phyloP scores from a whole-genome alignment of 2,113 vertebrate species.

The Bagarius yarrelli region DNA sequence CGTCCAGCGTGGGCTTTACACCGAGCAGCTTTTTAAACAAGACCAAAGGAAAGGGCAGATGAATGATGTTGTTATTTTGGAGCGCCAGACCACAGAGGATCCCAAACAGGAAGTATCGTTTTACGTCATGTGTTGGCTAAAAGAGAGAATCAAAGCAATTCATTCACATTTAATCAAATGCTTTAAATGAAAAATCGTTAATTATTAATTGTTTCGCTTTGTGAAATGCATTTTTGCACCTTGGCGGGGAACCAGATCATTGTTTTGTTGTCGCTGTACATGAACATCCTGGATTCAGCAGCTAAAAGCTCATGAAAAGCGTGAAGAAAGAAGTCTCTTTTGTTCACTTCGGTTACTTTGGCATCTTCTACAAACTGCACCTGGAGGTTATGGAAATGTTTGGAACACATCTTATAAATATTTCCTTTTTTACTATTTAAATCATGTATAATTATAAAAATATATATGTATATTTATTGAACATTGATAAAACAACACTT shows the following conservation, averaged over 20 bases:
- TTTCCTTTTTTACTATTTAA: no score
- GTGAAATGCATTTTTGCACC: slow-evolving; percentile 52
- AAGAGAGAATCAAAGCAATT: not conserved
- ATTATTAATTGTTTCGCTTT: not conserved
- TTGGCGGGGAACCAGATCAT: slow-evolving; percentile 75
- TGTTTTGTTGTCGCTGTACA: slow-evolving; percentile 62
- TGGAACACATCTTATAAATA: no score
- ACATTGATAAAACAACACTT: no score
- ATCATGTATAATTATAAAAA: no score
- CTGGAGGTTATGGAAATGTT: slow-evolving; percentile 52
- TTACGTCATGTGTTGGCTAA: slow-evolving; percentile 59
- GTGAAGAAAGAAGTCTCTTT: slow-evolving; percentile 70
- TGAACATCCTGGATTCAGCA: slow-evolving; percentile 68
- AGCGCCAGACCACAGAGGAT: slow-evolving; percentile 66
- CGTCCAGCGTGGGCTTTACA: slow-evolving; percentile 52
- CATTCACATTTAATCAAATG: not conserved
- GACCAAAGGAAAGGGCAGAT: slow-evolving; percentile 60
- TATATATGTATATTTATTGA: no score
- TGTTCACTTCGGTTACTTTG: slow-evolving; percentile 51
- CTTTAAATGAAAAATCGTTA: not conserved
- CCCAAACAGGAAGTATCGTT: slow-evolving; percentile 75
- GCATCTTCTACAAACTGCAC: slow-evolving; percentile 70
- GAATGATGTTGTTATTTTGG: not conserved
- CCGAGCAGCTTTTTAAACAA: slow-evolving; percentile 66
- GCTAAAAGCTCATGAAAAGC: slow-evolving; percentile 69